Conservation (phyloP, 2,888 invertebrate species). For the Pristionchus japonicus region DNA sequence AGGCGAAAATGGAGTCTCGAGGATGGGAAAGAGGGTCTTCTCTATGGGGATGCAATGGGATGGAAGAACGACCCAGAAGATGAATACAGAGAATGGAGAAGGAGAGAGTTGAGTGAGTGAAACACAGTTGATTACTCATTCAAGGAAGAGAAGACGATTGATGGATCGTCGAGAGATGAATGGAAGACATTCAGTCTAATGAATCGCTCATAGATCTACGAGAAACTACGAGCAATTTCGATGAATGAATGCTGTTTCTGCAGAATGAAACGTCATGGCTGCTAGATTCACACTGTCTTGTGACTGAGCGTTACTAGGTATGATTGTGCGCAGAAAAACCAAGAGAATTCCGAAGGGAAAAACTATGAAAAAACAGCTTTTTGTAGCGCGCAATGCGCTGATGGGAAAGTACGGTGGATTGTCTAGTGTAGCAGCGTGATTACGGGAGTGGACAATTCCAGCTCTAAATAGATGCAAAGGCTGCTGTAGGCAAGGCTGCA, state of each 20-base stretch:
- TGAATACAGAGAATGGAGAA: not conserved
- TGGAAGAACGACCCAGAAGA: conserved; percentile 2
- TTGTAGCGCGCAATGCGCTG: not conserved
- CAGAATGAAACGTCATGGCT: no score
- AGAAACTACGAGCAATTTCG: not conserved
- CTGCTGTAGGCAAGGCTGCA: not conserved
- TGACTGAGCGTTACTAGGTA: not conserved
- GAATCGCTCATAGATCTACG: not conserved
- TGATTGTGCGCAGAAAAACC: no score
- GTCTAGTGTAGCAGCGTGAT: not conserved
- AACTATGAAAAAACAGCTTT: not conserved
- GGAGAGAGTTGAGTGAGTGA: not conserved
- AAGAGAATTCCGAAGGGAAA: not conserved
- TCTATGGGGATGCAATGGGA: not conserved
- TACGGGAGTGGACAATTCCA: not conserved
- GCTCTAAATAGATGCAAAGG: not conserved
- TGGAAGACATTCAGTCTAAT: not conserved
- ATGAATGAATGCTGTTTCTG: not conserved
- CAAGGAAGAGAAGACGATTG: not conserved
- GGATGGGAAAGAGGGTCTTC: not conserved
- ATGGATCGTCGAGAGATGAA: not conserved
- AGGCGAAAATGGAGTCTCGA: not conserved
- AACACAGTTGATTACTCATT: not conserved
- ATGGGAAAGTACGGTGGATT: not conserved
- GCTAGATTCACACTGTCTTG: not conserved